These are phyloP conservation scores for Cantharis rufa DNA, from an alignment of 2,888 invertebrate genomes.

Conservation along the genomic window DNA sequence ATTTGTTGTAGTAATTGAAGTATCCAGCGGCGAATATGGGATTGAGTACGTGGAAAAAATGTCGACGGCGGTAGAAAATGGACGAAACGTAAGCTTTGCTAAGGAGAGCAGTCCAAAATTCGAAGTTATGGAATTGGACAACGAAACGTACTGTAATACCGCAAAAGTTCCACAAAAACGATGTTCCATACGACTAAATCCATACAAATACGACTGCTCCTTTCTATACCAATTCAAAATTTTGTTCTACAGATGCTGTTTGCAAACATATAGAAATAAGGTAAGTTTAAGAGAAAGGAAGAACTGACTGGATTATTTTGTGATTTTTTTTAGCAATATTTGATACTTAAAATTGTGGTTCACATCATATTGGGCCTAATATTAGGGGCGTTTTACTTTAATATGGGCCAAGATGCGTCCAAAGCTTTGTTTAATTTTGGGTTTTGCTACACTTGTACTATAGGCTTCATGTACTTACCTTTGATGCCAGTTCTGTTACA, in stretches of 20 bases:
- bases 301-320: neutral
- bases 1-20: constrained; percentile 68
- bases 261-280: constrained; percentile 77
- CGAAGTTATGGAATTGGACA: constrained; percentile 15
- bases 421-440: constrained; percentile 85
- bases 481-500: constrained; percentile 80
- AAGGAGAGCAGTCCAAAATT: constrained; percentile 7
- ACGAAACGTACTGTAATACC: neutral
- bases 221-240: constrained; percentile 71
- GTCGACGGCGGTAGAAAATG: constrained; percentile 69
- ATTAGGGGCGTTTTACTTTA: constrained; percentile 70
- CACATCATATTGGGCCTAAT: constrained; percentile 71
- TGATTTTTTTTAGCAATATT: constrained; percentile 64
- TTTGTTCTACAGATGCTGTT: constrained; percentile 69
- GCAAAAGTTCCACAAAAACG: neutral
- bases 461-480: constrained; percentile 79
- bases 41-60: constrained; percentile 66
- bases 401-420: constrained; percentile 79
- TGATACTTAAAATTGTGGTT: constrained; percentile 70
- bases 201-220: constrained; percentile 61
- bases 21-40: constrained; percentile 81
- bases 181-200: neutral
- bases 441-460: constrained; percentile 78
- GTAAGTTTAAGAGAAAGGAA: constrained; percentile 53
- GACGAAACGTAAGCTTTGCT: constrained; percentile 11